Evolutionary conservation across 2,113 vertebrate species (phyloP), one percentile per base, ranked within the genome.

Genomic region (Aptenodytes forsteri): DNA sequence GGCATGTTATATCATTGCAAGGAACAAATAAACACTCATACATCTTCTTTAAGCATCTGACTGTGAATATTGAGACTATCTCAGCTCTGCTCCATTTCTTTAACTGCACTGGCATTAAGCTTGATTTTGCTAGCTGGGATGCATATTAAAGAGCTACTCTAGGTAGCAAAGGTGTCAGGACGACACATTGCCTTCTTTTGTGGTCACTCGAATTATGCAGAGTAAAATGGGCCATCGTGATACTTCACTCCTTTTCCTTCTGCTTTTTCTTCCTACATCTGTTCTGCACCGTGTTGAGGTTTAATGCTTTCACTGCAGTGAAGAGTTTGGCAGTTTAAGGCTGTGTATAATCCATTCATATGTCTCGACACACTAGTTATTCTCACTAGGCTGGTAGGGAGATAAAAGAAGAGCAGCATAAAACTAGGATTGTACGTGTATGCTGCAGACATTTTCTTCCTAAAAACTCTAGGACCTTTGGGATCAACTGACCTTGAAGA

Each of bases 401-500:
- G 50, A 72, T 70, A 66, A 94, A 84, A 84, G 66, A 56, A 65
- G 10, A 73, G n/a, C 30, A 73, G 49, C 75, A 73, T 50, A 80
- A 73, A 83, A 80, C 47, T 71, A 61, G 61, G 58, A n/a, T 27
- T 2, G 5, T 32, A 26, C 0, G 0, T 62, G 25, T 32, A 29
- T 19, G 54, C 62, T 62, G 46, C 62, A 79, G 81, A 85, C 11
- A 6, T 78, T 72, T 87, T 71, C 77, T 55, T 89, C 65, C 66
- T 65, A 55, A 83, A 64, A 85, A 13, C 58, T n/a, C 64, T 50
- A 38, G 22, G 80, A 81, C 38, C 23, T 80, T 40, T 86, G 79
- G n/a, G 44, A 42, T 86, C 38, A 42, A 58, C 49, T 61, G 90
- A 92, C 83, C 94, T 90, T 84, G 91, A 86, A 75, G 76, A 67